Conservation (phyloP, 1,140 invertebrate genomes). For the Pomacea maculata region DNA sequence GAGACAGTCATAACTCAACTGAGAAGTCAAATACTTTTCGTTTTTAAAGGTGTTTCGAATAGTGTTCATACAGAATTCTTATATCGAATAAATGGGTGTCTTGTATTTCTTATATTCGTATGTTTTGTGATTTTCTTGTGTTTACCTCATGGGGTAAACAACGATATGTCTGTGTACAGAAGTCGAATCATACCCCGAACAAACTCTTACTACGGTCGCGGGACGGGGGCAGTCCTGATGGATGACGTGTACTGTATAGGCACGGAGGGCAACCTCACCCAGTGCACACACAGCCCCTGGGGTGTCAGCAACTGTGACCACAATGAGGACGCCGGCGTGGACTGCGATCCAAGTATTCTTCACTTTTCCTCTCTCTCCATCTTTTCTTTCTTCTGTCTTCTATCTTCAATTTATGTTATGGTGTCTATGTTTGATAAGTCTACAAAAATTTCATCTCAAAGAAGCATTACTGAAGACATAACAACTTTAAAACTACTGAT, state of each 20-base stretch:
- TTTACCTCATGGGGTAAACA: no score
- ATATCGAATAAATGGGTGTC: neutral
- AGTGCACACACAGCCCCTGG: slow-evolving; percentile 3
- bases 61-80: no score
- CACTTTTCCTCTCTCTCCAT: neutral
- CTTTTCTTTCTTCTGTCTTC: no score
- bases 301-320: slow-evolving; percentile 62
- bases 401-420: no score
- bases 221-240: neutral
- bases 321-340: slow-evolving; percentile 70
- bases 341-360: slow-evolving; percentile 30
- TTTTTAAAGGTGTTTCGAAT: no score
- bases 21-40: no score
- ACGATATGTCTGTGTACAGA: slow-evolving; percentile 12
- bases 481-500: no score
- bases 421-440: no score
- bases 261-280: neutral
- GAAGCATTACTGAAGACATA: no score
- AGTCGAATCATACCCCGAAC: slow-evolving; percentile 22
- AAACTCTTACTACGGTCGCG: slow-evolving; percentile 15
- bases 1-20: no score
- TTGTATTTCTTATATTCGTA: neutral
- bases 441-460: no score
- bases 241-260: slow-evolving; percentile 17
- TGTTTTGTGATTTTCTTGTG: no score